These are phyloP conservation scores for Battus philenor DNA, from an alignment of 1,140 invertebrate genomes.

Conservation along the genomic window DNA sequence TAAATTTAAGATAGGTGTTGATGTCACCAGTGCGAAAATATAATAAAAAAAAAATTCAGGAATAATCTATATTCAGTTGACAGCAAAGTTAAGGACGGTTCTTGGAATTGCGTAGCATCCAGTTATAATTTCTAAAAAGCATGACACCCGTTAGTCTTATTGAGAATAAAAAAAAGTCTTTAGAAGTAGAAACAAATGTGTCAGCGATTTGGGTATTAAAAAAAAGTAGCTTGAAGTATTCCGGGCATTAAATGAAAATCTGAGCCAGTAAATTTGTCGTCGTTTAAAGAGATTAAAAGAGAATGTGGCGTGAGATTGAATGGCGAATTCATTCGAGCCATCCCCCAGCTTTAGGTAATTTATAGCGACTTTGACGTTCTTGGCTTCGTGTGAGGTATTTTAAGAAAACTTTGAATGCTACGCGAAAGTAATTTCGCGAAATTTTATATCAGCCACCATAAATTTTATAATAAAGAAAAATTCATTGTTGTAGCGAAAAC, in stretches of 20 bases:
- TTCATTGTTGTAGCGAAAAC: neutral
- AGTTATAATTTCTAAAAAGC: slow-evolving; percentile 14
- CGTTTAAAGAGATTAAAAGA: slow-evolving; percentile 69
- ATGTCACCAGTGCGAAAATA: too few species aligned
- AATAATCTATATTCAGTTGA: too few species aligned
- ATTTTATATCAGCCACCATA: neutral
- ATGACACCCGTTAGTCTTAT: neutral
- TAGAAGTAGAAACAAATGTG: slow-evolving; percentile 43
- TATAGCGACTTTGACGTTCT: slow-evolving; percentile 47
- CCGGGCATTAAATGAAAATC: slow-evolving; percentile 59
- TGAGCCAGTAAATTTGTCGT: slow-evolving; percentile 68
- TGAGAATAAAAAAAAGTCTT: slow-evolving; percentile 24
- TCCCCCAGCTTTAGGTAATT: slow-evolving; percentile 46
- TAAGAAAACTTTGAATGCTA: slow-evolving; percentile 2
- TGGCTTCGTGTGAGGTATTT: slow-evolving; percentile 23
- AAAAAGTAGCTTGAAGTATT: slow-evolving; percentile 42
- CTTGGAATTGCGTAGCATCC: slow-evolving; percentile 18
- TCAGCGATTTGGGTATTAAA: slow-evolving; percentile 44
- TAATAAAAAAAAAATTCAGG: too few species aligned
- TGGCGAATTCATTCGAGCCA: slow-evolving; percentile 62
- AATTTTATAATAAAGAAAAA: slow-evolving; percentile 1
- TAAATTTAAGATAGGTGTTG: too few species aligned
- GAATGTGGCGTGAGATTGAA: slow-evolving; percentile 70
- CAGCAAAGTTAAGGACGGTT: slow-evolving; percentile 17
- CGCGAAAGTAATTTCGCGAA: slow-evolving; percentile 3